Evolutionary conservation across 2,797 vertebrate species (phyloP).

Genomic region (Xiphorhynchus erythropygius): DNA sequence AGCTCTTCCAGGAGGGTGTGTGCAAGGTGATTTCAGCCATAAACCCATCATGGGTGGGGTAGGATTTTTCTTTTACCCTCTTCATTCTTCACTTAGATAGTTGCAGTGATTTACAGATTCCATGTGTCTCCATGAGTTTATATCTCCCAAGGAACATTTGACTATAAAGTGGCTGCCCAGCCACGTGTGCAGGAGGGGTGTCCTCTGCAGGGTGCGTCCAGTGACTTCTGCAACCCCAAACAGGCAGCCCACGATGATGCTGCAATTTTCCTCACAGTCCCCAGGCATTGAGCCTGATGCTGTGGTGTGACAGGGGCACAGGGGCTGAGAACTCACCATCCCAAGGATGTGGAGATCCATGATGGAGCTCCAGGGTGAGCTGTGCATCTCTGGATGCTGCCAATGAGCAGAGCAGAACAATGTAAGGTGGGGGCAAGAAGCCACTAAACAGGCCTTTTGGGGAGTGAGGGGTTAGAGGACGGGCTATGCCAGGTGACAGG

Average conservation of each 20-base stretch:
- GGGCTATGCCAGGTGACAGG: neutral
- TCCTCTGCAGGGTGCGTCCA: neutral
- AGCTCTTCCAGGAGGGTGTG: constrained; percentile 7
- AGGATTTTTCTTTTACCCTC: neutral
- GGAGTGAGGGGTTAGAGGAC: neutral
- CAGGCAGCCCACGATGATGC: neutral
- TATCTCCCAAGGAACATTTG: neutral
- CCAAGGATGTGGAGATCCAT: neutral
- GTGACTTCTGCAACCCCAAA: neutral
- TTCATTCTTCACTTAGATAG: neutral
- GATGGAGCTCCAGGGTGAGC: neutral
- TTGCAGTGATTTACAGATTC: neutral
- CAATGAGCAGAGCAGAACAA: neutral
- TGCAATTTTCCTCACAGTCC: neutral
- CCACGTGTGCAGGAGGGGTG: neutral
- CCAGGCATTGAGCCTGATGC: rapidly evolving
- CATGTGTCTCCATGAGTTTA: neutral
- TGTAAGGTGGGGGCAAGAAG: neutral
- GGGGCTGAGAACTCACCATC: neutral
- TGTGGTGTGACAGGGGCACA: rapidly evolving
- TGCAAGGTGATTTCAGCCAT: constrained; percentile 31
- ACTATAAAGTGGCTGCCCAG: neutral
- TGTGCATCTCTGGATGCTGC: neutral
- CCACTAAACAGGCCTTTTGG: rapidly evolving
- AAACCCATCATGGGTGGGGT: neutral